Conservation (phyloP, 1,140 invertebrate species). For the Brachionus angularis region DNA sequence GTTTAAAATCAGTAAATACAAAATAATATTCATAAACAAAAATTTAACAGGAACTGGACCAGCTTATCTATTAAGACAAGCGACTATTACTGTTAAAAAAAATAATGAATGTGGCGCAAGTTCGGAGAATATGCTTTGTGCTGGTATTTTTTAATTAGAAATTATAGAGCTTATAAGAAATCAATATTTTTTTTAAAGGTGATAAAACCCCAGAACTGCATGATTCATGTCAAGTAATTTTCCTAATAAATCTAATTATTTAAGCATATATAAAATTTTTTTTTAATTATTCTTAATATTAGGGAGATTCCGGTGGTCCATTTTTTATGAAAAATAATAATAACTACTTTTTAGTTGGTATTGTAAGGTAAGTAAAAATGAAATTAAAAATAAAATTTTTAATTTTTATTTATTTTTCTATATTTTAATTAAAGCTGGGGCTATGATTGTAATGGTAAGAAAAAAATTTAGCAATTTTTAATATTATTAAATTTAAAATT, state of each 20-base stretch:
- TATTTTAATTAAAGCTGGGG: constrained; percentile 11
- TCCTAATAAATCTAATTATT: not conserved
- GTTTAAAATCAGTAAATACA: not conserved
- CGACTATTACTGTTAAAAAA: constrained; percentile 28
- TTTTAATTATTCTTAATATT: not conserved
- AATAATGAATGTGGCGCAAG: constrained; percentile 33
- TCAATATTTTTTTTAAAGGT: not conserved
- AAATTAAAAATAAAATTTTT: no score
- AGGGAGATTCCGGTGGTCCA: constrained; percentile 40
- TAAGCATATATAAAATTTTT: not conserved
- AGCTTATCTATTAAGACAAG: constrained; percentile 28
- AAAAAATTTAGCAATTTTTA: not conserved
- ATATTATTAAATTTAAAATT: not conserved
- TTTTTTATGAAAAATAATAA: constrained; percentile 41
- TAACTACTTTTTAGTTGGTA: constrained; percentile 36
- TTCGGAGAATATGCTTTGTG: constrained; percentile 43
- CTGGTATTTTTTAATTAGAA: not conserved
- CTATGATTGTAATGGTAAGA: constrained; percentile 40
- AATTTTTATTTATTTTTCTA: not conserved
- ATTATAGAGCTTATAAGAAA: not conserved
- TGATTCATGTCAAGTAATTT: constrained; percentile 39
- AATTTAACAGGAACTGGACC: constrained; percentile 6
- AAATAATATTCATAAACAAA: not conserved
- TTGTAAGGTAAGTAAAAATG: constrained; percentile 25
- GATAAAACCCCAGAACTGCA: constrained; percentile 39